Base-by-base conservation (phyloP, 2,888 invertebrate species). In the Trichogramma evanescens region DNA sequence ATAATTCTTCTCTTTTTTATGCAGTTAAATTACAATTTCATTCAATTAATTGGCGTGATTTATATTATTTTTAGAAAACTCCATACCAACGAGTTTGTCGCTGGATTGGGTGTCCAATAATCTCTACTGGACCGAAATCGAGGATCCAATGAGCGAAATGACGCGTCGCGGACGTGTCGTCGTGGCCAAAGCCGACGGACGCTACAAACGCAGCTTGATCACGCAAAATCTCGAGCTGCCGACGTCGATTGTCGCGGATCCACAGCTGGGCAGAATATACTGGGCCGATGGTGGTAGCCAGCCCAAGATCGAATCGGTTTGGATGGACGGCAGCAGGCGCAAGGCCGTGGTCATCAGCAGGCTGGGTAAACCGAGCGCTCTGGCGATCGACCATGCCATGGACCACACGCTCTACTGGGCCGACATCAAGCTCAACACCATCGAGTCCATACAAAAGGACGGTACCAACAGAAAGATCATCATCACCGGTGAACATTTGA, bases 301-400 rank as follows among this genome's bases (percentile, higher is more conserved):
- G 4, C 93, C 95, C 0, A 97, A 95, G 78, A 95, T 99, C 64
- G 97, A 97, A 76, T 86, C 89, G 4, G 86, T 95, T 2, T 97
- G 96, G 94, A 93, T 98, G 95, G 97, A 96, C 73, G 98, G 98
- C 0, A 90, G 89, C 0, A 90, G 93, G 74, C 84, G 95, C 3
- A 82, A 88, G 57, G 86, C 89, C 0, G 77, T 99, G 3, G 88
- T 95, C 6, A 86, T 88, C 0, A 92, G 92, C 63, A 85, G 85
- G 63, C 84, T 98, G 40, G 83, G 92, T 39, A 89, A 91, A 71
- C 98, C 98, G 0, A 86, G 93, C 0, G 95, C 95, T 0, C 76
- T 99, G 7, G 85, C 95, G 0, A 88, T 99, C 53, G 99, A 99
- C 74, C 91, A 89, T 71, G 84, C 88, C 0, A 93, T 93, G 86